These are phyloP conservation scores for Mamestra configurata DNA, from an alignment of 1,140 invertebrate species.

Conservation along the genomic window DNA sequence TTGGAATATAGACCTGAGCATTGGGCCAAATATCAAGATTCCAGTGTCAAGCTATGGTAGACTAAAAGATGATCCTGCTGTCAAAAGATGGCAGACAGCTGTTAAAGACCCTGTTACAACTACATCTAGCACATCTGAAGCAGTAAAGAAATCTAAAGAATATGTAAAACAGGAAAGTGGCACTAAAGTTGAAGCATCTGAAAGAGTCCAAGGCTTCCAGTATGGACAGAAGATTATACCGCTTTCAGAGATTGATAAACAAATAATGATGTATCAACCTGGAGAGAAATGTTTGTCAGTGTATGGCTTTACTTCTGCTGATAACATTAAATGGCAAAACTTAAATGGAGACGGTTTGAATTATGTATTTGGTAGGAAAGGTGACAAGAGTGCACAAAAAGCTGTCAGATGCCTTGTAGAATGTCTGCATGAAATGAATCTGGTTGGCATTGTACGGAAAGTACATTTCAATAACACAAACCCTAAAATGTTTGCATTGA, in stretches of 20 bases:
- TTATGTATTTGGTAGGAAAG: slow-evolving; percentile 82
- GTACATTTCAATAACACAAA: slow-evolving; percentile 82
- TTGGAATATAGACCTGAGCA: slow-evolving; percentile 83
- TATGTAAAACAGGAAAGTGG: slow-evolving; percentile 79
- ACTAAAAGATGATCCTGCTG: slow-evolving; percentile 77
- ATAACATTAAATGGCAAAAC: slow-evolving; percentile 80
- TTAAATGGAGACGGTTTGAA: slow-evolving; percentile 81
- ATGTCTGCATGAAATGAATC: slow-evolving; percentile 74
- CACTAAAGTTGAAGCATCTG: slow-evolving; percentile 59
- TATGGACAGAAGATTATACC: slow-evolving; percentile 84
- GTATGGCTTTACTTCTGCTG: slow-evolving; percentile 82
- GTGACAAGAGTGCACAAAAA: slow-evolving; percentile 79
- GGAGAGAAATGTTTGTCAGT: slow-evolving; percentile 78
- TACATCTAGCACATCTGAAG: slow-evolving; percentile 69
- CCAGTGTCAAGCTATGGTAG: slow-evolving; percentile 81
- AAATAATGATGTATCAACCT: slow-evolving; percentile 78
- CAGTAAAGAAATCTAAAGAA: slow-evolving; percentile 67
- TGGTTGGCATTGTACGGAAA: slow-evolving; percentile 81
- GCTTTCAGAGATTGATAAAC: slow-evolving; percentile 74
- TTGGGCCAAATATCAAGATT: slow-evolving; percentile 84
- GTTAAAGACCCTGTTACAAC: slow-evolving; percentile 76
- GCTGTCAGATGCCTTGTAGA: slow-evolving; percentile 79
- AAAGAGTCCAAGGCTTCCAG: slow-evolving; percentile 77
- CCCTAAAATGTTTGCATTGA: slow-evolving; percentile 83
- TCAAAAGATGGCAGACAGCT: slow-evolving; percentile 74